Evolutionary conservation across 2,113 vertebrate species (phyloP), one percentile per base, ranked within the genome.

Genomic region (Alosa alosa): DNA sequence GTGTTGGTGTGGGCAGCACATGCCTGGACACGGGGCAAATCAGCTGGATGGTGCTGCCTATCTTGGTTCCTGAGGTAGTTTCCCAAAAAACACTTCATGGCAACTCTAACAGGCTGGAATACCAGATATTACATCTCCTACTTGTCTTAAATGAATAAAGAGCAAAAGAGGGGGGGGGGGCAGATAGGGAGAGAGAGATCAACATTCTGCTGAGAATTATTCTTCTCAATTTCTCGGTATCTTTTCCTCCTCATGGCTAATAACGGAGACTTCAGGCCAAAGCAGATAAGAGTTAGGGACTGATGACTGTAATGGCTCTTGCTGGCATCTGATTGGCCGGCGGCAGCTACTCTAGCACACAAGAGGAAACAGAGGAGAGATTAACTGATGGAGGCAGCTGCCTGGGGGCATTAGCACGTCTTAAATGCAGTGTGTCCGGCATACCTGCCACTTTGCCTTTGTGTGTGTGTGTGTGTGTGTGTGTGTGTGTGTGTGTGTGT

Each of bases 381-480:
- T 87, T 31, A 84, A 84, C 18, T 90, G 88, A 90, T 88, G 83
- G 55, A 85, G 41, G 44, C 82, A 90, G 84, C 88, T 90, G 90
- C 86, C 89, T 84, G 36, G 81, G 82, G 86, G 86, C 87, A 84
- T 91, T 87, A 88, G 68, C 86, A 85, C 78, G 47, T 20, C 88
- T 86, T 87, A 84, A 90, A 88, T 49, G 22, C 36, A 86, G 25
- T 72, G 64, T 72, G 64, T 72, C 5, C 3, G 60, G 86, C 78
- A 45, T 89, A 86, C 88, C 88, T 91, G 90, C 25, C 68, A 82
- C 81, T 84, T 25, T 64, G 83, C 44, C 8, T 72, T 5, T 72
- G 25, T 13, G 64, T 36, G 64, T 2, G n/a, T 36, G 64, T 72
- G 44, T 50, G 41, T 78, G 72, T 64, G 31, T 46, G 9, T 84